phyloP scores from a whole-genome alignment of 2,888 invertebrate species.

The Molorchus minor region DNA sequence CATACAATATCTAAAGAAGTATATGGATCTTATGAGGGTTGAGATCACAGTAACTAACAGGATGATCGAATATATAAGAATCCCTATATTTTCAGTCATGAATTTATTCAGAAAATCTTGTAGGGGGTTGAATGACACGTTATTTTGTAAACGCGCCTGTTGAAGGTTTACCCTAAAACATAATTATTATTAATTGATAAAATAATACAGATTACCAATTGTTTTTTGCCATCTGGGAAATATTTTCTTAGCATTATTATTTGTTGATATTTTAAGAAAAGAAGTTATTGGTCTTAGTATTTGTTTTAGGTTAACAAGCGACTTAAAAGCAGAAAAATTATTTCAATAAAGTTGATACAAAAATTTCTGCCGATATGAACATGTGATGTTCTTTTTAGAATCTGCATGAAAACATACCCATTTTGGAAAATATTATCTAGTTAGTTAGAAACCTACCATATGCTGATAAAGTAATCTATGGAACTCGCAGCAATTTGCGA shows the following conservation, averaged over 20 bases:
- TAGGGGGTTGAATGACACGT: background rate
- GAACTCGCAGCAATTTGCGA: constrained; percentile 69
- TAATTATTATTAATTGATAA: background rate
- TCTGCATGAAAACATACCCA: background rate
- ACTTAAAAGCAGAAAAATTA: no score
- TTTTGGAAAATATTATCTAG: background rate
- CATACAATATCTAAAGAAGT: constrained; percentile 66
- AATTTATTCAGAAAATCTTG: background rate
- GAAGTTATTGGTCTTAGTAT: no score
- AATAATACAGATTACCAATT: no score
- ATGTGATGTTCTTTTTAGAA: background rate
- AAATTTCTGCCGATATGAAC: background rate
- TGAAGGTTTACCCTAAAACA: constrained; percentile 7
- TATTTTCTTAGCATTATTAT: no score
- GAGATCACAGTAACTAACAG: constrained; percentile 62
- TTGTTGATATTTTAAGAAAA: no score
- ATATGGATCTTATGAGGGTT: constrained; percentile 62
- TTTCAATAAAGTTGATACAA: no score
- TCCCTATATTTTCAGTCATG: constrained; percentile 45
- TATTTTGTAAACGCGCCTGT: background rate
- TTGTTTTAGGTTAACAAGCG: no score
- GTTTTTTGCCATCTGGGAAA: no score
- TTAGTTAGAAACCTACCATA: constrained; percentile 67
- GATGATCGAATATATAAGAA: constrained; percentile 61
- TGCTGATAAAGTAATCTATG: constrained; percentile 81